Base-by-base conservation (phyloP, 53 echinoderm and acorn worm species). In the Temnopleurus reevesii region DNA sequence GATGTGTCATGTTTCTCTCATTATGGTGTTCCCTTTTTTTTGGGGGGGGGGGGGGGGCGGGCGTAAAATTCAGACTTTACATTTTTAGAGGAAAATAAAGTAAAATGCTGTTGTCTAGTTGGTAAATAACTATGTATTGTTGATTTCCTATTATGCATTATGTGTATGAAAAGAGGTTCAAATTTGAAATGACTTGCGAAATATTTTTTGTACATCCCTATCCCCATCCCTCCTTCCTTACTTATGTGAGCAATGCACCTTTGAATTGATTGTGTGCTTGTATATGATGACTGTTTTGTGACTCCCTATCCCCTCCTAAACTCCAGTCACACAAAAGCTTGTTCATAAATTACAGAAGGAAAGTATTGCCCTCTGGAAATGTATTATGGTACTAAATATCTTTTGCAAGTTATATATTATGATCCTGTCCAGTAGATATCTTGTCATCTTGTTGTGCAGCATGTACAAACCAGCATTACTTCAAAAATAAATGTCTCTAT, bases 391-490 rank as follows among this genome's bases (percentile, higher is more conserved):
- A 71, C 71, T 38, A 41, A 71, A 71, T 71, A 71, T 71, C 41
- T 71, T 71, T 19, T 71, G 71, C 41, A 5, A 71, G n/a, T 23
- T 1, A 13, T 71, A 71, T 36, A 41, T n/a, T 71, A 71, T 43
- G 71, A 36, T 71, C 41, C 8, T 41, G 35, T 65, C 36, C 4
- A 34, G 13, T 19, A 17, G 17, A 31, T 63, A 31, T 45, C 24
- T 77, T 77, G 23, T 77, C 36, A 49, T 82, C 30, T 55, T 55
- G 3, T 51, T 15, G 33, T 53, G 53, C 83, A 83, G 83, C 83
- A 55, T 83, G 83, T 83, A 83, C 55, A 83, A 83, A 83, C 27
- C 55, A 55, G 55, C 83, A 83, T 83, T 83, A 47, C 5, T 79
- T 79, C 27, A n/a, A 19, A 71, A 38, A 71, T 71, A 27, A 71